phyloP scores from a whole-genome alignment of 2,113 vertebrate genomes.

The Prochilodus magdalenae region DNA sequence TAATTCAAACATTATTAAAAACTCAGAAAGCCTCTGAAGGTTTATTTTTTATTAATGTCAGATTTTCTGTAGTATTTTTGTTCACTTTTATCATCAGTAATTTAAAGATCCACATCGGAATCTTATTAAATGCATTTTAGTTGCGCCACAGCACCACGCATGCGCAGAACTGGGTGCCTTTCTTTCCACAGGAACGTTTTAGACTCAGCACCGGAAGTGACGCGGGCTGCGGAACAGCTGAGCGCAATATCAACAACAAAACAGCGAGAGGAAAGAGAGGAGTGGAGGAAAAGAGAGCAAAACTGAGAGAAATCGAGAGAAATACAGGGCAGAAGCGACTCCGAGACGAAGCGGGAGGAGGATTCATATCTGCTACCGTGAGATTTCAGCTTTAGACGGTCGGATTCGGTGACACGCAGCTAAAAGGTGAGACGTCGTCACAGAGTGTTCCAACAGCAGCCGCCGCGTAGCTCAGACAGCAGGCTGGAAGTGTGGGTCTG shows the following conservation, averaged over 20 bases:
- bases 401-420: not conserved
- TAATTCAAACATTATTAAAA: no score
- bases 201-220: slow-evolving; percentile 38
- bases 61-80: no score
- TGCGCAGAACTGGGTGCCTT: not conserved
- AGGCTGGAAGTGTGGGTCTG: not conserved
- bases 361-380: not conserved
- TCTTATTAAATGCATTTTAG: no score
- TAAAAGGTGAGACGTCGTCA: slow-evolving; percentile 25
- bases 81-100: no score
- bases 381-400: not conserved
- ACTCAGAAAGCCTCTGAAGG: no score
- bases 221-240: slow-evolving; percentile 41
- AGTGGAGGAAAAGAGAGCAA: not conserved
- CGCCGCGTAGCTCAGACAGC: not conserved
- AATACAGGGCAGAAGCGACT: not conserved
- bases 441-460: not conserved
- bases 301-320: not conserved
- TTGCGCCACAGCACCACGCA: slow-evolving; percentile 11
- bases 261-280: not conserved
- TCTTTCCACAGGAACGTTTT: not conserved
- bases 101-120: no score
- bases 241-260: slow-evolving; percentile 34
- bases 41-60: no score
- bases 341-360: not conserved